A percentile compares a stretch with the other conserved stretches of the same genome.
Conservation (phyloP, 1,140 invertebrate genomes). For the Archegozetes longisetosus region DNA sequence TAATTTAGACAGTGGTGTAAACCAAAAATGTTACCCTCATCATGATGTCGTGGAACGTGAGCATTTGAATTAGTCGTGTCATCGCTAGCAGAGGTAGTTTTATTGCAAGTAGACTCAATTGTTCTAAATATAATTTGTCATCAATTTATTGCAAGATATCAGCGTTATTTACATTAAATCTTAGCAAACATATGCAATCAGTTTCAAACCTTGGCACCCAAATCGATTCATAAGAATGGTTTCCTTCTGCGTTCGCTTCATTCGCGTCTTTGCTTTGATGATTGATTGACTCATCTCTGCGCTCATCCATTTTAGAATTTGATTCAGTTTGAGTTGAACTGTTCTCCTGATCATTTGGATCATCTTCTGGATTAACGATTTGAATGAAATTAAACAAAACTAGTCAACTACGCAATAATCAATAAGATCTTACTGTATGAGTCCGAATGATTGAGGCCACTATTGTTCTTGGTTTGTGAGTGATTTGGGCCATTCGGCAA, state of each 20-base stretch:
- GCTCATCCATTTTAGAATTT: neutral
- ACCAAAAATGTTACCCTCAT: conserved; percentile 10
- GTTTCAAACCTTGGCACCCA: neutral
- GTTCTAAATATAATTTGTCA: neutral
- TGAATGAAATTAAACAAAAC: neutral
- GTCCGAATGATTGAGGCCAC: neutral
- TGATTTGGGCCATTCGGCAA: neutral
- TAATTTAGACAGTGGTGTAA: no score
- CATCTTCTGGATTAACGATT: neutral
- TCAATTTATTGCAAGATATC: no score
- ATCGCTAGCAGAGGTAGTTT: neutral
- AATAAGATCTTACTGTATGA: neutral
- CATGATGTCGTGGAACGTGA: conserved; percentile 9
- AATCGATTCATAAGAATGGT: neutral
- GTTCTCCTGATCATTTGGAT: neutral
- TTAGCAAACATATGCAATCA: no score
- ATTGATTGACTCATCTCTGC: neutral
- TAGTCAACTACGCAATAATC: neutral
- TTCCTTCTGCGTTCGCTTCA: neutral
- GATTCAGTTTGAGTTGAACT: neutral
- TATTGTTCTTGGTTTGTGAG: neutral
- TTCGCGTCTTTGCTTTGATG: neutral
- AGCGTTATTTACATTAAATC: no score
- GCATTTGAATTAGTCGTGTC: neutral
- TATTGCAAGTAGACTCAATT: neutral